phyloP scores from a whole-genome alignment of 2,797 vertebrate genomes.

The Paratrypauchen microcephalus region DNA sequence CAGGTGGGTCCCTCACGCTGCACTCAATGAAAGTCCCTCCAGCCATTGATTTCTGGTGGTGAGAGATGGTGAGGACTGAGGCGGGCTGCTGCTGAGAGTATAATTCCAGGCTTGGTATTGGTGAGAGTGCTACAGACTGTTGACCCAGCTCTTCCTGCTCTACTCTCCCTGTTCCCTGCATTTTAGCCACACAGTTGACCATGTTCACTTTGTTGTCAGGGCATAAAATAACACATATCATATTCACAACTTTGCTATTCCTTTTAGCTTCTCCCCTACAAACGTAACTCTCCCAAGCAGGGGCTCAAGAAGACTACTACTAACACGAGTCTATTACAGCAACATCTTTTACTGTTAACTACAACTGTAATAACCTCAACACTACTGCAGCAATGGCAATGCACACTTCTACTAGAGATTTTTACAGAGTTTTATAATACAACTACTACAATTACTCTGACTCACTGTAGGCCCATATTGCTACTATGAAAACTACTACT shows the following conservation, averaged over 20 bases:
- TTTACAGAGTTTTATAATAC: background rate
- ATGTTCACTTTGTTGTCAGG: constrained; percentile 19
- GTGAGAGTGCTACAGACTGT: constrained; percentile 63
- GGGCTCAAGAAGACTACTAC: background rate
- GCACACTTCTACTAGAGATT: background rate
- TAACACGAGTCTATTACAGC: background rate
- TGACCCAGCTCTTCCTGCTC: constrained; percentile 50
- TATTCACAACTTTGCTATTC: background rate
- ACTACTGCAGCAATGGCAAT: background rate
- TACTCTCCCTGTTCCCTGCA: constrained; percentile 41
- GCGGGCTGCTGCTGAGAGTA: constrained; percentile 65
- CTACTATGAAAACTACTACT: background rate
- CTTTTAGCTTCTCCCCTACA: background rate
- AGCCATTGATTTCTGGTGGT: constrained; percentile 61
- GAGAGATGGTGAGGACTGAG: constrained; percentile 51
- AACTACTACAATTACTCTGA: no score
- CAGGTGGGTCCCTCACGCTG: constrained; percentile 35
- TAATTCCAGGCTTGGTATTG: constrained; percentile 69
- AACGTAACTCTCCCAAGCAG: background rate
- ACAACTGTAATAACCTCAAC: background rate
- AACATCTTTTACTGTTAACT: background rate
- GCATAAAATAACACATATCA: background rate
- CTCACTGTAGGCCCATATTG: background rate
- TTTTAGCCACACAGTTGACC: constrained; percentile 49
- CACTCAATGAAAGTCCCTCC: constrained; percentile 44